Evolutionary conservation across 2,797 vertebrate species (phyloP).

Genomic region (Graptemys geographica): DNA sequence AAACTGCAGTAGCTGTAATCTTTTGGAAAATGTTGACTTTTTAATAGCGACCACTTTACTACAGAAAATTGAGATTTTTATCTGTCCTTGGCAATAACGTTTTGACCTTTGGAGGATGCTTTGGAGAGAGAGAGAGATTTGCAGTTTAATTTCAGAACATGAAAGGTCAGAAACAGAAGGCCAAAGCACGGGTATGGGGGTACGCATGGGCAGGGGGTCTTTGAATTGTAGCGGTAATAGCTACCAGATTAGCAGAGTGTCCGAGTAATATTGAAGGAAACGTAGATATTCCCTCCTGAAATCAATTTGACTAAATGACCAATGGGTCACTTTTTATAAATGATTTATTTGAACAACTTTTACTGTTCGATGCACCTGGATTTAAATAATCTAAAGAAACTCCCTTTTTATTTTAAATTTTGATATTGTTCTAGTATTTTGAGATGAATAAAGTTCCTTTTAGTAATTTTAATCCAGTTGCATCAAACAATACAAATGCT

Average conservation of each 20-base stretch:
- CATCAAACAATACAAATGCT: not conserved
- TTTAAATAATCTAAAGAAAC: not conserved
- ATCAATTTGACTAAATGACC: not conserved
- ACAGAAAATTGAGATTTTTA: constrained; percentile 39
- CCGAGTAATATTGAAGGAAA: not conserved
- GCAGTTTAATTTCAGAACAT: constrained; percentile 65
- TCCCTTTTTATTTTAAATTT: not conserved
- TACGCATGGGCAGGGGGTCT: not conserved
- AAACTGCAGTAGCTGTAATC: not conserved
- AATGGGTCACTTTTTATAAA: not conserved
- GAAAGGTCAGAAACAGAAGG: constrained; percentile 64
- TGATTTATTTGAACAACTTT: not conserved
- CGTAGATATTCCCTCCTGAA: not conserved
- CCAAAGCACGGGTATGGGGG: not conserved
- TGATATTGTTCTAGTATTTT: not conserved
- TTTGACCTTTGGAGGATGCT: constrained; percentile 50
- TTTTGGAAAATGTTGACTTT: not conserved
- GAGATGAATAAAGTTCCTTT: not conserved
- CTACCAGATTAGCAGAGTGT: not conserved
- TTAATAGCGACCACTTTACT: not conserved
- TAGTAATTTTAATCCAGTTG: not conserved
- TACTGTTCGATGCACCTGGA: not conserved
- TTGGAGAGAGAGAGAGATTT: constrained; percentile 50
- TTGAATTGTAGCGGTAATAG: constrained; percentile 7
- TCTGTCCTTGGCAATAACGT: constrained; percentile 63